Base-by-base conservation (phyloP, 2,113 vertebrate genomes). In the Pterocles gutturalis region DNA sequence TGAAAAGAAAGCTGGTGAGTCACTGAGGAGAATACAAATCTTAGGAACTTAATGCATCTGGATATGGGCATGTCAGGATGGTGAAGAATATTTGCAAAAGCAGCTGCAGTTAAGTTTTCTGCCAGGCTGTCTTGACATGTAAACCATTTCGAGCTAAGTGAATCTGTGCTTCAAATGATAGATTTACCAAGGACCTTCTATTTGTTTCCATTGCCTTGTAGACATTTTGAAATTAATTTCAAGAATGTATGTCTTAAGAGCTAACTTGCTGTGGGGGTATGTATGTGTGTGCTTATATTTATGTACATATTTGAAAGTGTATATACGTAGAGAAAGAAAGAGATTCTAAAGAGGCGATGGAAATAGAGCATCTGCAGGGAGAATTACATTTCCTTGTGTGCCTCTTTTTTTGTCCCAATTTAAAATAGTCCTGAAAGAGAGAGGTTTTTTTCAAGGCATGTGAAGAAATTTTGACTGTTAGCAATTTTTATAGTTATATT, bases 11-110 rank as follows among this genome's bases (percentile, higher is more conserved):
- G 58, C 11, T 43, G 54, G 10, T 83, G 41, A 33, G n/a, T 83
- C 69, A 83, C 70, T 10, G 34, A 81, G 46, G 33, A 67, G 34
- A 28, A 21, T 45, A 78, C 28, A 46, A 41, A 69, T 86, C 25
- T 75, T 60, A 70, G 31, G 24, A 91, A 83, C 66, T 65, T 64
- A 70, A 60, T 82, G 53, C 36, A 45, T 91, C 77, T 84, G 83
- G 84, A 72, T 85, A 94, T 91, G 66, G 66, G 45, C 70, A 72
- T 69, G 45, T 76, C 71, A 84, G n/a, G 31, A 70, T 73, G 66
- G 58, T 83, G 70, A 93, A 91, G 89, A 96, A 78, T 79, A 49
- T 85, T 93, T 86, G 71, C 36, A 90, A 83, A 93, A 90, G 36
- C 73, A 72, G 36, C 53, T 83, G 85, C 77, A 86, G 86, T 53